Conservation (phyloP, 2,113 vertebrate genomes). For the Poeciliopsis occidentalis region DNA sequence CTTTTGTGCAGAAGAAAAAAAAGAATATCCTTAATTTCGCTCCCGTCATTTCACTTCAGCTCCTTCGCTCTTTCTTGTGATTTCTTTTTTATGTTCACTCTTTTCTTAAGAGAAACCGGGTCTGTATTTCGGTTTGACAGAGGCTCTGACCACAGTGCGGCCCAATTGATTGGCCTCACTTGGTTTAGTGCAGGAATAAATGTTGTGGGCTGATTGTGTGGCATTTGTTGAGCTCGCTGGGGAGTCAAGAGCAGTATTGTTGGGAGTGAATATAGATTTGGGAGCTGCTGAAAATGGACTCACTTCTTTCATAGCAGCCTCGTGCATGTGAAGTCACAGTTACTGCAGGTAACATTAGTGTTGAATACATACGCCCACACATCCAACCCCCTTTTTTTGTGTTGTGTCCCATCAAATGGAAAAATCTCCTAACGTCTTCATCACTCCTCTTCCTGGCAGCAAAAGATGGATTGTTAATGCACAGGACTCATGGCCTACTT, state of each 20-base stretch:
- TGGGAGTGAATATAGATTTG: slow-evolving; percentile 71
- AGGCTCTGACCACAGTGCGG: slow-evolving; percentile 51
- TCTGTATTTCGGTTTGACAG: slow-evolving; percentile 62
- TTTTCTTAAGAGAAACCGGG: slow-evolving; percentile 39
- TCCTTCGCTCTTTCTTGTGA: slow-evolving; percentile 60
- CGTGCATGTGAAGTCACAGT: slow-evolving; percentile 25
- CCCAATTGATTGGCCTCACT: slow-evolving; percentile 76
- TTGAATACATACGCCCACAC: slow-evolving; percentile 5
- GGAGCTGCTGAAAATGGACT: slow-evolving; percentile 57
- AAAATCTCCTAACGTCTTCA: slow-evolving; percentile 17
- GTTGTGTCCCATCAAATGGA: slow-evolving; percentile 6
- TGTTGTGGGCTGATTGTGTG: slow-evolving; percentile 74
- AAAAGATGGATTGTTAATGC: slow-evolving; percentile 51
- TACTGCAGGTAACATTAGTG: slow-evolving; percentile 31
- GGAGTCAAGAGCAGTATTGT: slow-evolving; percentile 69
- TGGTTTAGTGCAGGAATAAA: slow-evolving; percentile 68
- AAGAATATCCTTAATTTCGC: slow-evolving; percentile 57
- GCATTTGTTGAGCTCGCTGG: slow-evolving; percentile 73
- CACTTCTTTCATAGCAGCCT: slow-evolving; percentile 45
- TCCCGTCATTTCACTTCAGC: slow-evolving; percentile 58
- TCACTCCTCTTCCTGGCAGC: slow-evolving; percentile 29
- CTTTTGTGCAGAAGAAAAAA: slow-evolving; percentile 63
- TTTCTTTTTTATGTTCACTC: slow-evolving; percentile 69
- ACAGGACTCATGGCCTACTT: slow-evolving; percentile 52
- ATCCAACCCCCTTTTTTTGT: slow-evolving; percentile 4